Percentiles rank a stretch among this genome's conserved stretches.
Evolutionary conservation across 2,888 invertebrate genomes (phyloP).

Genomic region (Actias luna): DNA sequence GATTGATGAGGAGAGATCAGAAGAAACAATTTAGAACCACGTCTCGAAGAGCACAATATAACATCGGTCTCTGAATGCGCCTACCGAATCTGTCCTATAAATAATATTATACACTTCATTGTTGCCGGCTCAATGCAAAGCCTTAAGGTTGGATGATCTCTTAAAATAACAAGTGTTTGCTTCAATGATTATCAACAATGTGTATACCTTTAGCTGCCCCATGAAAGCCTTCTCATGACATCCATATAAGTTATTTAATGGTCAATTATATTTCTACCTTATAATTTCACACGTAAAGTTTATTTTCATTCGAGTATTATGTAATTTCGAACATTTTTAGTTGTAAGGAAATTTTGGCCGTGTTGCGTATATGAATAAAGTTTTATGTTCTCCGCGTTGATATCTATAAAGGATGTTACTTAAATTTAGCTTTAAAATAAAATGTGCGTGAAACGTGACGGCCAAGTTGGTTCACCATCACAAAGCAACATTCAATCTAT

Average conservation of each 20-base stretch:
- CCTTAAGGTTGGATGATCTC: constrained; percentile 81
- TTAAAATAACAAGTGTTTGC: constrained; percentile 83
- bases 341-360: background rate
- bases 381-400: background rate
- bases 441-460: constrained; percentile 79
- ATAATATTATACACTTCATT: constrained; percentile 79
- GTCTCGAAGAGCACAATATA: constrained; percentile 48
- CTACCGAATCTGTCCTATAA: constrained; percentile 79
- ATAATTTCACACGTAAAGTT: background rate
- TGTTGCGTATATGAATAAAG: background rate
- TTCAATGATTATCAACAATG: constrained; percentile 81
- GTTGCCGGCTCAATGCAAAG: constrained; percentile 67
- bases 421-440: constrained; percentile 47
- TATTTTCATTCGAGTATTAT: constrained; percentile 20
- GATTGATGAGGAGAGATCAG: constrained; percentile 67
- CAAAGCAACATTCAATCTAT: constrained; percentile 76
- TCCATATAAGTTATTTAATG: constrained; percentile 33
- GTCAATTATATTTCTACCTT: constrained; percentile 23
- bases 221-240: constrained; percentile 66
- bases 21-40: constrained; percentile 54
- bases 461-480: constrained; percentile 80
- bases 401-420: background rate
- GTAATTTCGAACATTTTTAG: background rate
- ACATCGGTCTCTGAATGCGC: constrained; percentile 64
- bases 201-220: constrained; percentile 76